Percentiles rank a stretch among this genome's conserved stretches.
phyloP scores from a whole-genome alignment of 2,888 invertebrate species.

The Petrolisthes manimaculis region DNA sequence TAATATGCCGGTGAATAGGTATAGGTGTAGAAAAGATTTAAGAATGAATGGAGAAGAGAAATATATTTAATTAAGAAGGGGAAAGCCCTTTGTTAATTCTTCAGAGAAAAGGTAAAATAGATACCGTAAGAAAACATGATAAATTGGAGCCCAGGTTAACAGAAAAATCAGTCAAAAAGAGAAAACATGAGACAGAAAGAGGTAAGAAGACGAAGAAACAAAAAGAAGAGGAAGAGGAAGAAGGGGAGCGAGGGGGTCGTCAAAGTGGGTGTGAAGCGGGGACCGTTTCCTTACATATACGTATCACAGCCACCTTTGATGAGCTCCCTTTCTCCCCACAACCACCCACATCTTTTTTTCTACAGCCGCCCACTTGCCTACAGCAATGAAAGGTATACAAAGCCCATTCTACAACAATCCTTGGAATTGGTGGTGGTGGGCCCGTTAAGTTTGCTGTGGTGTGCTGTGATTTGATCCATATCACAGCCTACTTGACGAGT shows the following conservation, averaged over 20 bases:
- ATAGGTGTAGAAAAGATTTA: background rate
- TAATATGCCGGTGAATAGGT: background rate
- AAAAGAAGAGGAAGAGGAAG: background rate
- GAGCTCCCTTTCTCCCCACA: slow-evolving; percentile 74
- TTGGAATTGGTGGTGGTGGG: slow-evolving; percentile 25
- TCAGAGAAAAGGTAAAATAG: background rate
- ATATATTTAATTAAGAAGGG: background rate
- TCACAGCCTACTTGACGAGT: slow-evolving; percentile 91
- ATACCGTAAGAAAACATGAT: background rate
- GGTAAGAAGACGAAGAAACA: background rate
- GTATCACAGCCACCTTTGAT: slow-evolving; percentile 87
- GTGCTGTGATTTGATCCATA: slow-evolving; percentile 73
- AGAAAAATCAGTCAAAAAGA: background rate
- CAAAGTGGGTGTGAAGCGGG: slow-evolving; percentile 85
- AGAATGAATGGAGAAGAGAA: no score
- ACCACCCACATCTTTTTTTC: background rate
- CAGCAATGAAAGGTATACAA: no score
- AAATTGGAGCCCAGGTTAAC: background rate
- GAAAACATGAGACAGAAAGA: background rate
- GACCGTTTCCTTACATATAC: slow-evolving; percentile 67
- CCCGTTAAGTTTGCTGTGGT: slow-evolving; percentile 66
- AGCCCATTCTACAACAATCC: background rate
- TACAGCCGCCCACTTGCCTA: background rate
- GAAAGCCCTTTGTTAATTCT: background rate
- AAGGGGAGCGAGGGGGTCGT: slow-evolving; percentile 75